Conservation (phyloP, 2,113 vertebrate genomes). For the Bubo blakistoni region DNA sequence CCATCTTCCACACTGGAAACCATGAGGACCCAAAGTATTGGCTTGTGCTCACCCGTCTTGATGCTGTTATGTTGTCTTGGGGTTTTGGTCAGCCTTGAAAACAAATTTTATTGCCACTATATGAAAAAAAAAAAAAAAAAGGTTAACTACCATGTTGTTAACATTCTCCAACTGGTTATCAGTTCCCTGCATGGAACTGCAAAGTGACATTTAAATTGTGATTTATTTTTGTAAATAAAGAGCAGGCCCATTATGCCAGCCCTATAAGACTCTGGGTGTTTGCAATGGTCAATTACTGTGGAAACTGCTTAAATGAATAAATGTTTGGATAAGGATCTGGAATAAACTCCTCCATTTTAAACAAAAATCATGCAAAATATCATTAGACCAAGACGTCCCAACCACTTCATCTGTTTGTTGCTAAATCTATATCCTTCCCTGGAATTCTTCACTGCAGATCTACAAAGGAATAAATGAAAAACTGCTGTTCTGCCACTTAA, state of each 20-base stretch:
- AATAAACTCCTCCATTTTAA: not conserved
- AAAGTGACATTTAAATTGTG: not conserved
- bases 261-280: not conserved
- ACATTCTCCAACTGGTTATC: not conserved
- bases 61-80: not conserved
- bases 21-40: not conserved
- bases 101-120: not conserved
- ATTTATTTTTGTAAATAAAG: slow-evolving; percentile 21
- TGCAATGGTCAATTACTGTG: slow-evolving; percentile 15
- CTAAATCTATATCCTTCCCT: not conserved
- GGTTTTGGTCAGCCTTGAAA: not conserved
- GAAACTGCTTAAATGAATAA: slow-evolving; percentile 56
- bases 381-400: not conserved
- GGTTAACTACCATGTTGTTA: not conserved
- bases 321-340: slow-evolving; percentile 40
- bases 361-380: not conserved
- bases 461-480: slow-evolving; percentile 18
- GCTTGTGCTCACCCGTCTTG: not conserved
- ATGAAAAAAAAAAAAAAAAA: not conserved
- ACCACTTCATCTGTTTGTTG: not conserved
- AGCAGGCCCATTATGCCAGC: not conserved
- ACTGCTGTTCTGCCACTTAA: not conserved
- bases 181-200: not conserved
- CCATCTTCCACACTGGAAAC: not conserved
- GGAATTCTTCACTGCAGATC: not conserved